phyloP scores from a whole-genome alignment of 1,140 invertebrate genomes.

The Drosophila parvula region DNA sequence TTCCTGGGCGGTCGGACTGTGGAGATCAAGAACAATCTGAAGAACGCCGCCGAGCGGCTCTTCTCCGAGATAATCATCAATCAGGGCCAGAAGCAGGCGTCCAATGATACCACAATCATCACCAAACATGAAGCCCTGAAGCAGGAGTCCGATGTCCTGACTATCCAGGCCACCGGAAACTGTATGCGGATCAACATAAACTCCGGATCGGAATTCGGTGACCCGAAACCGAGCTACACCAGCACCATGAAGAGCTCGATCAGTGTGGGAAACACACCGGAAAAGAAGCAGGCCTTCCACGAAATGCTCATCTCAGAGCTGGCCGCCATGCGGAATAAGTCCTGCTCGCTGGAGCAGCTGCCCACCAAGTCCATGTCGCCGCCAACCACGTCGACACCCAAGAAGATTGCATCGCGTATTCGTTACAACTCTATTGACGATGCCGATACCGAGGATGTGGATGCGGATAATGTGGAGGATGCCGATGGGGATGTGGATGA shows the following conservation, averaged over 20 bases:
- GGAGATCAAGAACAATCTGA: slow-evolving; percentile 81
- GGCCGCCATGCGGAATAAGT: slow-evolving; percentile 79
- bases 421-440: slow-evolving; percentile 77
- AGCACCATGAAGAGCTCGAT: slow-evolving; percentile 56
- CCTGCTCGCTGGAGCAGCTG: slow-evolving; percentile 77
- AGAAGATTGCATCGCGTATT: slow-evolving; percentile 55
- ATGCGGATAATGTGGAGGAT: slow-evolving; percentile 79
- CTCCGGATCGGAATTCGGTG: slow-evolving; percentile 2
- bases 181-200: slow-evolving; percentile 54
- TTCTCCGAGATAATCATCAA: slow-evolving; percentile 83
- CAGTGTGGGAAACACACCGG: slow-evolving; percentile 67
- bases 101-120: slow-evolving; percentile 65
- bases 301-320: slow-evolving; percentile 83
- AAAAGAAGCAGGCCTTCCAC: slow-evolving; percentile 83
- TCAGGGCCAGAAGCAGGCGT: slow-evolving; percentile 67
- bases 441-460: slow-evolving; percentile 74
- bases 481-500: slow-evolving; percentile 73
- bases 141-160: slow-evolving; percentile 54
- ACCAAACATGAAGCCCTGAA: slow-evolving; percentile 78
- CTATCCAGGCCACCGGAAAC: slow-evolving; percentile 27
- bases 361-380: slow-evolving; percentile 50
- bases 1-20: slow-evolving; percentile 70
- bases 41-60: slow-evolving; percentile 80
- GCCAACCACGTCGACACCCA: slow-evolving; percentile 29
- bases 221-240: slow-evolving; percentile 19